Percentiles rank a stretch among this genome's conserved stretches.
Evolutionary conservation across 2,113 vertebrate species (phyloP).

Genomic region (Bubo bubo): DNA sequence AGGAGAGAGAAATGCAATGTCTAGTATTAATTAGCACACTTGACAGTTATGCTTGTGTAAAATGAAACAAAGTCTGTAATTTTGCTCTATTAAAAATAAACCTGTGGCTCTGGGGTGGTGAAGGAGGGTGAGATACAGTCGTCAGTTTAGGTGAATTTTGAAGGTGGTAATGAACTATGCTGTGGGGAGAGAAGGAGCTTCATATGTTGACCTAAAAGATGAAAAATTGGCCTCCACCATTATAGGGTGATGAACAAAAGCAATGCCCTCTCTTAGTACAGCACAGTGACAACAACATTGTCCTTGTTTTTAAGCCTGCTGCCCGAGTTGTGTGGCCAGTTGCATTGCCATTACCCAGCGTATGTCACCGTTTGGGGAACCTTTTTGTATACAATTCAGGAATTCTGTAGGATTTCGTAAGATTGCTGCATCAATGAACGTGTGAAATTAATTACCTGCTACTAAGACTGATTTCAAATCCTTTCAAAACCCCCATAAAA

Average conservation of each 20-base stretch:
- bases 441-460: background rate
- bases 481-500: background rate
- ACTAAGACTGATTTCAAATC: background rate
- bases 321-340: background rate
- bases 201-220: background rate
- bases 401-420: background rate
- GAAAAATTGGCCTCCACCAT: background rate
- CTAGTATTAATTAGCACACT: background rate
- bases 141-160: background rate
- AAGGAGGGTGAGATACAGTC: background rate
- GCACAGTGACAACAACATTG: background rate
- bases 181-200: background rate
- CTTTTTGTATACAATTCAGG: background rate
- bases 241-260: background rate
- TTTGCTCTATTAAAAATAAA: background rate
- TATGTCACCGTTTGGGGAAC: background rate
- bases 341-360: background rate
- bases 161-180: background rate
- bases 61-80: background rate
- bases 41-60: background rate
- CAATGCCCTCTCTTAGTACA: background rate
- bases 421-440: background rate
- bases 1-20: background rate
- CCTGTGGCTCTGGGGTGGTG: background rate
- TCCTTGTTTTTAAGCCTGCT: background rate